phyloP scores from a whole-genome alignment of 2,888 invertebrate genomes.

The Thymelicus sylvestris region DNA sequence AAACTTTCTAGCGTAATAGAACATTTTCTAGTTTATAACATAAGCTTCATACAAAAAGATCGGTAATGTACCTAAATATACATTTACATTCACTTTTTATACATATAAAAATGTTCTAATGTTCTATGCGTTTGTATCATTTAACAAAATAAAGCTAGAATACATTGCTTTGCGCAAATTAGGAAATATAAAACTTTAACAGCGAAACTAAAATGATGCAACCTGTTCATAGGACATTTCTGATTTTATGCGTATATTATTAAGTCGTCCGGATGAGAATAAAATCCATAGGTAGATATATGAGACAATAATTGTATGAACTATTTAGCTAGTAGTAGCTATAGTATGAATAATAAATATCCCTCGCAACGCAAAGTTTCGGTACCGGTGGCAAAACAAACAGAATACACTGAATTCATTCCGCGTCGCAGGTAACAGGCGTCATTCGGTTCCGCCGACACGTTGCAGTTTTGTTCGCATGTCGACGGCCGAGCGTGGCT shows the following conservation, averaged over 20 bases:
- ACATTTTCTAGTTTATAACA: too few species aligned
- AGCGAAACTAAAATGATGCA: slow-evolving; percentile 31
- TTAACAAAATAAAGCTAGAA: slow-evolving; percentile 9
- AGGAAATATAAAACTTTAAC: slow-evolving; percentile 11
- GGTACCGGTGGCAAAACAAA: slow-evolving; percentile 5
- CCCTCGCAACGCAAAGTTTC: neutral
- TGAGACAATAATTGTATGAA: too few species aligned
- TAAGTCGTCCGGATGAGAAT: neutral
- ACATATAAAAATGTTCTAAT: slow-evolving; percentile 27
- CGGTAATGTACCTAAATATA: neutral
- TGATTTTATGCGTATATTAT: too few species aligned
- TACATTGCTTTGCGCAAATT: slow-evolving; percentile 27
- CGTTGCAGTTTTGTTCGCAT: neutral
- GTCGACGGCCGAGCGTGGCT: neutral
- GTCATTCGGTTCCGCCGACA: slow-evolving; percentile 19
- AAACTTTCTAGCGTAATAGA: too few species aligned
- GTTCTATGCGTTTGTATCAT: neutral
- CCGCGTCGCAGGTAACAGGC: slow-evolving; percentile 13
- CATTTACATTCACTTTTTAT: slow-evolving; percentile 1
- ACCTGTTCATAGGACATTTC: neutral
- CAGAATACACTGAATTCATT: slow-evolving; percentile 4
- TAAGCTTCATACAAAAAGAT: neutral
- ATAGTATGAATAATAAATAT: slow-evolving; percentile 13
- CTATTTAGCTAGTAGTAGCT: too few species aligned
- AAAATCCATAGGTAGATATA: neutral